Evolutionary conservation across 2,113 vertebrate species (phyloP), one percentile per base, ranked within the genome.

Genomic region (Archilochus colubris): DNA sequence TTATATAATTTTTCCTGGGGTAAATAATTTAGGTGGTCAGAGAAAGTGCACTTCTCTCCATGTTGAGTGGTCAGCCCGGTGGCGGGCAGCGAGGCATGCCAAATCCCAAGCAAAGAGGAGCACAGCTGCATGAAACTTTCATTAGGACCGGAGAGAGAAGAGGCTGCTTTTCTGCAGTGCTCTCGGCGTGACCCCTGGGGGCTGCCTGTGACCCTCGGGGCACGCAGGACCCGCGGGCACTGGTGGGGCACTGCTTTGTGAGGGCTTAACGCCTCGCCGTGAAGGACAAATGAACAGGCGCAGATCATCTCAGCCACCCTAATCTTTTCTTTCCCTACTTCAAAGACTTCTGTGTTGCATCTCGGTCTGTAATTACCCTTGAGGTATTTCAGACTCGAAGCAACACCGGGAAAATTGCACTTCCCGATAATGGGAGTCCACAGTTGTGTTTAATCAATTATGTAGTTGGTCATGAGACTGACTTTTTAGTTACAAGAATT

Each of bases 371-470:
- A 98, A 98, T 98, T 98, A 98, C 97, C 97, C 97, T 97, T 95
- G 97, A 97, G 97, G 97, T 97, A 97, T 98, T 98, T 98, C 96
- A 97, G 97, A 94, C 96, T 98, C 57, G 81, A 95, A 98, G 97
- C 74, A 54, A 98, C 97, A 97, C 96, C 64, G 64, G 93, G 94
- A 96, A 97, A 98, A 97, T 98, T 97, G 96, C 94, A 63, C 97
- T 98, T 97, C 96, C 96, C 86, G 89, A 97, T 97, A 97, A 97
- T 97, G 96, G 97, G 92, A 97, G 96, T 91, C 96, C 95, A 69
- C 95, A 97, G 97, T 98, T 97, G 97, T 96, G 97, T 97, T 98
- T 98, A 97, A 98, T 98, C 97, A 98, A 89, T 98, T 98, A 97
- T 97, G 96, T 96, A 97, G 97, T 96, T 97, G 97, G 97, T 98